Conservation (phyloP, 2,888 invertebrate species). For the Scaptomyza parva region DNA sequence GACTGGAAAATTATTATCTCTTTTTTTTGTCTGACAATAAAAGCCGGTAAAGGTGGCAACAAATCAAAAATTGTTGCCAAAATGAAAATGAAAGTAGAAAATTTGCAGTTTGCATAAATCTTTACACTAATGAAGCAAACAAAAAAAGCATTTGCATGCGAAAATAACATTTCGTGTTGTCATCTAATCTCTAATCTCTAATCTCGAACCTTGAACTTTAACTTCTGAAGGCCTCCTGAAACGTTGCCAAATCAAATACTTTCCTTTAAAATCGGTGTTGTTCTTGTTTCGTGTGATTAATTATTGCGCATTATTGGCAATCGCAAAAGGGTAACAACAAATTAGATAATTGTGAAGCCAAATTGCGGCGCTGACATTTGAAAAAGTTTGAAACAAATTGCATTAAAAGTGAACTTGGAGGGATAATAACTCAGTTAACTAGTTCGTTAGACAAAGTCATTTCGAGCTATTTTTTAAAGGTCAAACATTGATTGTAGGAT, state of each 20-base stretch:
- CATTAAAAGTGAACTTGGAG: conserved; percentile 25
- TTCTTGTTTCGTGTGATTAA: conserved; percentile 48
- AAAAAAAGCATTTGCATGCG: conserved; percentile 74
- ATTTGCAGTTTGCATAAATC: conserved; percentile 22
- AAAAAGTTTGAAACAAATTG: conserved; percentile 49
- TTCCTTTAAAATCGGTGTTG: conserved; percentile 15
- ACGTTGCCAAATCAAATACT: conserved; percentile 43
- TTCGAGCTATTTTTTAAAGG: conserved; percentile 27
- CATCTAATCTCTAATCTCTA: conserved; percentile 67
- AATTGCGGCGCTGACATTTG: conserved; percentile 72
- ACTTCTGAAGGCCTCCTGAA: conserved; percentile 8
- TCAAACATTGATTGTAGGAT: conserved; percentile 5
- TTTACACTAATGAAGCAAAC: conserved; percentile 23
- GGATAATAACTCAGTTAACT: conserved; percentile 37
- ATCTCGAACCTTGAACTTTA: conserved; percentile 81
- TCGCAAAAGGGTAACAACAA: conserved; percentile 26
- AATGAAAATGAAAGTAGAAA: conserved; percentile 74
- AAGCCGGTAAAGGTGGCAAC: conserved; percentile 17
- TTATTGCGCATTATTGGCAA: conserved; percentile 70
- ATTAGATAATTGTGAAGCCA: conserved; percentile 63
- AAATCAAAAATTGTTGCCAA: conserved; percentile 8
- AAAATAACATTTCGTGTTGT: conserved; percentile 67
- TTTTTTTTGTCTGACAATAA: conserved; percentile 16
- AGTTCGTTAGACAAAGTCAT: neutral
- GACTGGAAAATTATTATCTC: conserved; percentile 68